These are phyloP conservation scores for Lepeophtheirus nordmannii DNA, from an alignment of 2,888 invertebrate species.

Conservation along the genomic window DNA sequence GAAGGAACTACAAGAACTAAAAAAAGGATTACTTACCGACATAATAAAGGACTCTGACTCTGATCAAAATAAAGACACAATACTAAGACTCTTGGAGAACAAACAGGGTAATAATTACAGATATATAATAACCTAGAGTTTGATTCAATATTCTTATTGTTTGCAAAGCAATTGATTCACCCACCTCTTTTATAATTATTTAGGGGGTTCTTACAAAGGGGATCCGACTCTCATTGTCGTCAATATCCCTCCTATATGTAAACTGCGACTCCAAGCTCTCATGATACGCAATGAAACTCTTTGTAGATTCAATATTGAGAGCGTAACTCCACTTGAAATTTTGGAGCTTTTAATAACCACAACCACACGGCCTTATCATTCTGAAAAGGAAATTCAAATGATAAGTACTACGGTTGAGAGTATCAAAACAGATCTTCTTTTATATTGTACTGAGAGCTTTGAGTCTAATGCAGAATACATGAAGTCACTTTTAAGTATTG, in stretches of 20 bases:
- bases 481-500: neutral
- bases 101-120: neutral
- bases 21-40: neutral
- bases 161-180: no score
- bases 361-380: neutral
- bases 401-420: neutral
- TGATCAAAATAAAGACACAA: neutral
- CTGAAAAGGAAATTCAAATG: neutral
- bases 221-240: neutral
- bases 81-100: neutral
- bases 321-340: neutral
- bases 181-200: neutral
- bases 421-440: neutral
- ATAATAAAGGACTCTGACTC: neutral
- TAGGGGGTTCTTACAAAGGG: neutral
- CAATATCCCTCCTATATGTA: neutral
- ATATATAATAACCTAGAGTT: neutral
- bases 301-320: neutral
- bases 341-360: neutral
- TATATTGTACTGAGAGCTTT: neutral
- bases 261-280: neutral
- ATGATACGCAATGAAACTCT: constrained; percentile 4
- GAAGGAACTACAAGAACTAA: neutral
- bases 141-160: no score
- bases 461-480: neutral